Evolutionary conservation across 1,140 invertebrate genomes (phyloP).

Genomic region (Hestina assimilis): DNA sequence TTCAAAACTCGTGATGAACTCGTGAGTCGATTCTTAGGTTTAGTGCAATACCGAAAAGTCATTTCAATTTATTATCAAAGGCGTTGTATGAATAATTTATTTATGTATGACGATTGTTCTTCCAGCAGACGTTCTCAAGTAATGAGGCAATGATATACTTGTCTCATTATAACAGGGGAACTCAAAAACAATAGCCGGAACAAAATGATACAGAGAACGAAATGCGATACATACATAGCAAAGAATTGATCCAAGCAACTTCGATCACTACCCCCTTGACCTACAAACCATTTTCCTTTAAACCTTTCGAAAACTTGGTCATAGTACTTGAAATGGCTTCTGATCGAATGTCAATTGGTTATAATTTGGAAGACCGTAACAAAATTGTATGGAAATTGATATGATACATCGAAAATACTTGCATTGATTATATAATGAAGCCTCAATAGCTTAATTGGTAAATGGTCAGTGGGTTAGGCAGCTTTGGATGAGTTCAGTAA

Average conservation of each 20-base stretch:
- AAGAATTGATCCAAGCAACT: slow-evolving; percentile 1
- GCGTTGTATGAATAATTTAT: too few relatives aligned
- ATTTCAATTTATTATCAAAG: too few relatives aligned
- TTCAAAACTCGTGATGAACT: too few relatives aligned
- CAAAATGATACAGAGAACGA: slow-evolving; percentile 14
- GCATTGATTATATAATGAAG: background rate
- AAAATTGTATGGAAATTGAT: slow-evolving; percentile 7
- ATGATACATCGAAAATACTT: background rate
- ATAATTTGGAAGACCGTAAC: slow-evolving; percentile 27
- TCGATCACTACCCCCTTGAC: background rate
- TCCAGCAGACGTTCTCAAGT: slow-evolving; percentile 19
- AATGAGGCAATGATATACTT: slow-evolving; percentile 20
- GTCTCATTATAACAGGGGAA: slow-evolving; percentile 14
- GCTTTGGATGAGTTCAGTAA: background rate
- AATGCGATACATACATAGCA: slow-evolving; percentile 1
- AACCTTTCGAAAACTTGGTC: too few relatives aligned
- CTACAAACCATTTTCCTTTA: slow-evolving; percentile 4
- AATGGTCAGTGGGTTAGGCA: background rate
- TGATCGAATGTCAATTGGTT: slow-evolving; percentile 25
- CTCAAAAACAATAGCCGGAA: slow-evolving; percentile 25
- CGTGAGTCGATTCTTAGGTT: too few relatives aligned
- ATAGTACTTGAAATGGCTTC: too few relatives aligned
- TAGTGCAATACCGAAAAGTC: too few relatives aligned
- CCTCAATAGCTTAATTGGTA: too few relatives aligned
- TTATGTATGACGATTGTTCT: background rate